Conservation (phyloP, 2,888 invertebrate genomes). For the Isotomurus palustris region DNA sequence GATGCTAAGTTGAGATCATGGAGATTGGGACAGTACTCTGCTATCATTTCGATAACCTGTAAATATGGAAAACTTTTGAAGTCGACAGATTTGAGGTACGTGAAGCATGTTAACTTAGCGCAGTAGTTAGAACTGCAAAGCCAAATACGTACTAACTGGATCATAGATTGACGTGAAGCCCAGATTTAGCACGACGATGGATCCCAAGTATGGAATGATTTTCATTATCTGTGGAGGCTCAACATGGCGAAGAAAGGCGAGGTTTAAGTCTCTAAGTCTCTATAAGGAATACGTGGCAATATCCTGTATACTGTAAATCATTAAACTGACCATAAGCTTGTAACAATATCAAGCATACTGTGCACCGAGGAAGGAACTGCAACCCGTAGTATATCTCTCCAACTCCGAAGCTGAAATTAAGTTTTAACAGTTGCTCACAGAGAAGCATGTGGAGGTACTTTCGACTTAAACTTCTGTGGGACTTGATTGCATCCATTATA, state of each 20-base stretch:
- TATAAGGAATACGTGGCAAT: constrained; percentile 9
- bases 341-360: no score
- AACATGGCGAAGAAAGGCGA: constrained; percentile 48
- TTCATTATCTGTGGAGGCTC: constrained; percentile 47
- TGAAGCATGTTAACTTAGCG: no score
- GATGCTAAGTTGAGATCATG: constrained; percentile 48
- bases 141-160: constrained; percentile 44
- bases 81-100: no score
- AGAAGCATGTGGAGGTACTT: constrained; percentile 47
- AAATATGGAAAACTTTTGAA: no score
- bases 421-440: constrained; percentile 43
- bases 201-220: constrained; percentile 45
- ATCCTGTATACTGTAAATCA: no score
- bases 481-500: constrained; percentile 45
- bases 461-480: constrained; percentile 43
- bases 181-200: constrained; percentile 47
- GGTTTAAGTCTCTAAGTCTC: constrained; percentile 46
- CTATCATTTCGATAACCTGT: constrained; percentile 48
- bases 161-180: constrained; percentile 49
- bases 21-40: constrained; percentile 47
- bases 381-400: constrained; percentile 47
- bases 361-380: constrained; percentile 46
- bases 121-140: no score
- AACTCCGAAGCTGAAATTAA: constrained; percentile 46
- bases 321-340: no score